Evolutionary conservation across 2,888 invertebrate genomes (phyloP).

Genomic region (Trissoscelio sp.): DNA sequence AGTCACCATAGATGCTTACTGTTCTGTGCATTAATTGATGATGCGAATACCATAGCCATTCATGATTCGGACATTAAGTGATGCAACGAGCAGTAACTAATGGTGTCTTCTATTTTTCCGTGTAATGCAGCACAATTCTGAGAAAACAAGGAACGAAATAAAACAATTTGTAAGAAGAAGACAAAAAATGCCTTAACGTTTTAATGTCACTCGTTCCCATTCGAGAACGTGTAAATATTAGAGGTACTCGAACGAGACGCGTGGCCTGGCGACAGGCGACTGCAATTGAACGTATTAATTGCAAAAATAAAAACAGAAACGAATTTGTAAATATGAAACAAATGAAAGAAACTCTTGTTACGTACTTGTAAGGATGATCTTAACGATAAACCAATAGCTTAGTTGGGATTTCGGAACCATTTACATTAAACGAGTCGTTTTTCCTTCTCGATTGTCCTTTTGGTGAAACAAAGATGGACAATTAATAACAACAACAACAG

Average conservation of each 20-base stretch:
- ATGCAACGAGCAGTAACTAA: no score
- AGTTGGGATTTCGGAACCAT: conserved; percentile 73
- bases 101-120: no score
- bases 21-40: no score
- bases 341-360: conserved; percentile 74
- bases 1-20: no score
- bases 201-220: conserved; percentile 65
- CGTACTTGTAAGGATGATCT: conserved; percentile 74
- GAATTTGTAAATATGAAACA: conserved; percentile 70
- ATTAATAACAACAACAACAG: conserved; percentile 44
- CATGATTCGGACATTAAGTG: no score
- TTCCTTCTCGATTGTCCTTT: conserved; percentile 37
- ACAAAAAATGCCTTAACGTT: conserved; percentile 78
- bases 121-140: no score
- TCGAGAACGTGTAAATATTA: conserved; percentile 72
- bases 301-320: no score
- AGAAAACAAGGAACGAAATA: conserved; percentile 27
- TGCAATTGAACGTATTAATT: no score
- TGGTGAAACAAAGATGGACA: conserved; percentile 2
- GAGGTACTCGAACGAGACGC: conserved; percentile 45
- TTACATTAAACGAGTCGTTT: conserved; percentile 61
- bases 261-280: conserved; percentile 4
- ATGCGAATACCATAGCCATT: no score
- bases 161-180: conserved; percentile 6
- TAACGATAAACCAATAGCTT: conserved; percentile 71